Conservation (phyloP, 2,797 vertebrate genomes). For the Bryconaethiops microstoma region DNA sequence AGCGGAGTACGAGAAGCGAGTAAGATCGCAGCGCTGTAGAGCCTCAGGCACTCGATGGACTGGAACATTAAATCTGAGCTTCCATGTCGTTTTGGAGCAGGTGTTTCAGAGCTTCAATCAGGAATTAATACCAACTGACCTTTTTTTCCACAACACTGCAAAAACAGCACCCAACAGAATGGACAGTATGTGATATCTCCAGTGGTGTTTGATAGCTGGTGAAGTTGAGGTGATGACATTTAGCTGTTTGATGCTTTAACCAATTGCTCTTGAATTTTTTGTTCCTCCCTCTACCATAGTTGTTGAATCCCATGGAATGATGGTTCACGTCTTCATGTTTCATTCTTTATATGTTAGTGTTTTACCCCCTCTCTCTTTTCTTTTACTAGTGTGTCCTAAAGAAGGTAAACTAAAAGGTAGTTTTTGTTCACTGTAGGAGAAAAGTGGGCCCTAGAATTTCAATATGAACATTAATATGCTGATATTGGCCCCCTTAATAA, state of each 20-base stretch:
- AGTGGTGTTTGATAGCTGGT: not conserved
- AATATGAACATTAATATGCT: not conserved
- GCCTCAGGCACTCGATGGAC: not conserved
- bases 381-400: not conserved
- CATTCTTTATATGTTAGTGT: not conserved
- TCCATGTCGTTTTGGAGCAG: not conserved
- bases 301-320: not conserved
- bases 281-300: not conserved
- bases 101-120: conserved; percentile 6
- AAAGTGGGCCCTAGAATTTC: not conserved
- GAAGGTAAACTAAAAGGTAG: not conserved
- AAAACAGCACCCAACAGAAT: not conserved
- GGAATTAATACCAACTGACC: not conserved
- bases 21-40: conserved; percentile 90
- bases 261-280: not conserved
- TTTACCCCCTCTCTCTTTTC: not conserved
- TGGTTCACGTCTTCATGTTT: not conserved
- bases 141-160: conserved; percentile 9
- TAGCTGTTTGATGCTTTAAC: not conserved
- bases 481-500: not conserved
- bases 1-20: conserved; percentile 97
- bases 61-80: not conserved
- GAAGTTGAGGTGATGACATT: not conserved
- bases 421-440: not conserved
- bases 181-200: not conserved